Evolutionary conservation across 2,113 vertebrate genomes (phyloP), one percentile per base, ranked within the genome.

Genomic region (Dromaius novaehollandiae): DNA sequence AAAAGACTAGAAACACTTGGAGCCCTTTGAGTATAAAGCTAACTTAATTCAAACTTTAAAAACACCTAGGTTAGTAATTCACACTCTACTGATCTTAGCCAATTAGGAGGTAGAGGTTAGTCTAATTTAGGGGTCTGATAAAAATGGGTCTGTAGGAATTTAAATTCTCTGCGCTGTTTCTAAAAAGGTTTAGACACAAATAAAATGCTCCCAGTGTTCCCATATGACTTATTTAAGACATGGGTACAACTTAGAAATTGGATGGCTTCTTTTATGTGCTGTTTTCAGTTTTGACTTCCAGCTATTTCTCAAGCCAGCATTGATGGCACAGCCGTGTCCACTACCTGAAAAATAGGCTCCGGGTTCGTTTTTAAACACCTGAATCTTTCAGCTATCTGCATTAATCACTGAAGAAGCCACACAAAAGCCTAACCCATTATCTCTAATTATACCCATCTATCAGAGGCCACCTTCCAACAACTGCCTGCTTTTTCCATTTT

Each of bases 391-490:
- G 69, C 61, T 40, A 18, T 46, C 87, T 87, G 96, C 68, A 1
- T 55, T 2, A 11, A 9, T 7, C 88, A 30, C 84, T 44, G 3
- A 86, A 70, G 81, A 46, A 90, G 85, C 86, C 94, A 66, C 87
- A 66, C 86, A 82, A 93, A 95, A 96, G 88, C 94, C 91, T 84
- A 71, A 82, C 88, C 94, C 90, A 4, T 32, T 7, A 16, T 65
- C 93, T 92, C 91, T 18, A 82, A n/a, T 38, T 6, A 76, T 9
- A 88, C 79, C 94, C 91, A 87, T 79, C 93, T 80, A 77, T 65
- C 96, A 38, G 83, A 93, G 93, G 97, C 97, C 97, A 97, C 97
- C 97, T 97, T 96, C 96, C 96, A 85, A 81, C 82, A 73, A 32
- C 93, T n/a, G 95, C 97, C 97, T 92, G 95, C 96, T 93, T 80